A percentile compares a stretch with the other conserved stretches of the same genome.
Conservation (phyloP, 1,140 invertebrate genomes). For the Rhynchophorus ferrugineus region DNA sequence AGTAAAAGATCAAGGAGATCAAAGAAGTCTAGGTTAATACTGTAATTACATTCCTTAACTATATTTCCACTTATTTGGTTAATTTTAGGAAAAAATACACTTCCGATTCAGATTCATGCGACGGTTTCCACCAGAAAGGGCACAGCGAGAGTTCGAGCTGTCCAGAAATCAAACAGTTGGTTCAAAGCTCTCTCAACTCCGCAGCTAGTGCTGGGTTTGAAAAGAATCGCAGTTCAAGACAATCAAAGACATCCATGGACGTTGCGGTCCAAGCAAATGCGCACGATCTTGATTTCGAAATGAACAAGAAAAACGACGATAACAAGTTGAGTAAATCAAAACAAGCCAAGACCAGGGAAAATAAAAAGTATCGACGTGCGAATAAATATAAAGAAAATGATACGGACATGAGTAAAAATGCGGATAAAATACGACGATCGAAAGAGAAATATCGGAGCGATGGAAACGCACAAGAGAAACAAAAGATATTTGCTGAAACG, state of each 20-base stretch:
- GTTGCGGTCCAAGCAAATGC: slow-evolving; percentile 52
- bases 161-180: slow-evolving; percentile 37
- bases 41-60: background rate
- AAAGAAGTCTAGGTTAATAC: slow-evolving; percentile 6
- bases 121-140: slow-evolving; percentile 21
- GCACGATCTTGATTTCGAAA: slow-evolving; percentile 45
- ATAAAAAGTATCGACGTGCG: slow-evolving; percentile 23
- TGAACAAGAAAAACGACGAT: slow-evolving; percentile 17
- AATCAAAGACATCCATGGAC: slow-evolving; percentile 40
- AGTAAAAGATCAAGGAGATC: slow-evolving; percentile 24
- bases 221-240: slow-evolving; percentile 35
- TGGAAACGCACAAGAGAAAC: slow-evolving; percentile 17
- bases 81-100: slow-evolving; percentile 23
- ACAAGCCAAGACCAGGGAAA: slow-evolving; percentile 25
- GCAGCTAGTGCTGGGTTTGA: slow-evolving; percentile 42
- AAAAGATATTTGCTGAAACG: slow-evolving; percentile 6
- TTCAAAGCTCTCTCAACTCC: slow-evolving; percentile 44
- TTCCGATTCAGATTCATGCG: slow-evolving; percentile 23
- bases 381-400: slow-evolving; percentile 14
- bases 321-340: slow-evolving; percentile 23
- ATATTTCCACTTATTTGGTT: slow-evolving; percentile 2
- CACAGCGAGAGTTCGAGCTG: slow-evolving; percentile 37
- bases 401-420: slow-evolving; percentile 3
- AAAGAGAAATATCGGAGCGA: slow-evolving; percentile 21
- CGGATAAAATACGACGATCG: slow-evolving; percentile 8